These are phyloP conservation scores for Centropus bengalensis DNA, from an alignment of 2,113 vertebrate genomes.

Conservation along the genomic window DNA sequence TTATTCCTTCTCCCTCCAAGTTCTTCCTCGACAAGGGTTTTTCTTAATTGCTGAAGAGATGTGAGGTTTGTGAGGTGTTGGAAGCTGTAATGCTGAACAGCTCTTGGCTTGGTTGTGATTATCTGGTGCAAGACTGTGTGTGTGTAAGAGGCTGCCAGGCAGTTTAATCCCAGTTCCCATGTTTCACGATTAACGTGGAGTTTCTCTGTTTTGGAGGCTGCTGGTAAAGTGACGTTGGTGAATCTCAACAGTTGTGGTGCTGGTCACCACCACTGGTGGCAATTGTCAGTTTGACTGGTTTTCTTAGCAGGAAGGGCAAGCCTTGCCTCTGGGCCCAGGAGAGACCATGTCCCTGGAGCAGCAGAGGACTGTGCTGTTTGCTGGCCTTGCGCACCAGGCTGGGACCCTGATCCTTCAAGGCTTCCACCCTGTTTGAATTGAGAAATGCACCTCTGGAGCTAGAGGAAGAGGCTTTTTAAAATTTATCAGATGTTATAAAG, in stretches of 20 bases:
- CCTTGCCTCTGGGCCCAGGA: not conserved
- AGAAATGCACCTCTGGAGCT: not conserved
- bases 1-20: not conserved
- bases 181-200: not conserved
- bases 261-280: not conserved
- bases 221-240: not conserved
- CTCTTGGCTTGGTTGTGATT: not conserved
- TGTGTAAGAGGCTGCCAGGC: not conserved
- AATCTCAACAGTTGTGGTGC: not conserved
- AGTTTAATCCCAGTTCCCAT: fast-evolving
- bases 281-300: not conserved
- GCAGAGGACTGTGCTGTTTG: not conserved
- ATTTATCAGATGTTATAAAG: not conserved
- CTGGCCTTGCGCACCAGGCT: not conserved
- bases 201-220: not conserved
- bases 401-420: not conserved
- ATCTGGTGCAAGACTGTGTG: not conserved
- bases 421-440: not conserved
- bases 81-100: not conserved
- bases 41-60: not conserved
- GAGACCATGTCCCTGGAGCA: not conserved
- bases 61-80: not conserved
- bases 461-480: not conserved
- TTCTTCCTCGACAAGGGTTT: not conserved
- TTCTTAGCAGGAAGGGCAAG: not conserved